A percentile compares a stretch with the other conserved stretches of the same genome.
Evolutionary conservation across 2,113 vertebrate species (phyloP).

Genomic region (Collichthys lucidus): DNA sequence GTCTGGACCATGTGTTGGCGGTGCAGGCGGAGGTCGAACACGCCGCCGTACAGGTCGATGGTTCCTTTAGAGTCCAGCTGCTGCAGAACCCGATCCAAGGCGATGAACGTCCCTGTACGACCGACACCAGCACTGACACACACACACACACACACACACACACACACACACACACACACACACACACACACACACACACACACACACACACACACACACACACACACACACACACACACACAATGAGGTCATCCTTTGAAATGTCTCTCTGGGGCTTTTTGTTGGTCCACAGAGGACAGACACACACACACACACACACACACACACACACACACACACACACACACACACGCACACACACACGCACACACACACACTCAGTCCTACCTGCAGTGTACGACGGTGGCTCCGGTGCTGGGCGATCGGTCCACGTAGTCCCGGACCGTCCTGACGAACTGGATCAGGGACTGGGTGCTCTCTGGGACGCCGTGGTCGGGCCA

Average conservation of each 20-base stretch:
- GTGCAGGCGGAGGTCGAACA: constrained; percentile 93
- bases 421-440: constrained; percentile 93
- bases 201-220: constrained; percentile 37
- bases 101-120: constrained; percentile 96
- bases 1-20: constrained; percentile 97
- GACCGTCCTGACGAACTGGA: constrained; percentile 95
- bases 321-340: too few species aligned
- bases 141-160: constrained; percentile 33
- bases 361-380: background rate
- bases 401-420: constrained; percentile 87
- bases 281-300: too few species aligned
- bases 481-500: constrained; percentile 99
- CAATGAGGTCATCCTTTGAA: too few species aligned
- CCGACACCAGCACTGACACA: constrained; percentile 91
- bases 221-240: background rate
- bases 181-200: too few species aligned
- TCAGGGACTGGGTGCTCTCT: constrained; percentile 93
- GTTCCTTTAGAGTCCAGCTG: constrained; percentile 91
- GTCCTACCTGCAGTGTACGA: constrained; percentile 95
- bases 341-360: background rate
- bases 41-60: constrained; percentile 92
- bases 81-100: constrained; percentile 92
- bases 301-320: background rate
- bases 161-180: too few species aligned
- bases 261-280: too few species aligned